Percentiles rank a stretch among this genome's conserved stretches.
Conservation (phyloP, 2,888 invertebrate species). For the Nephrotoma flavescens region DNA sequence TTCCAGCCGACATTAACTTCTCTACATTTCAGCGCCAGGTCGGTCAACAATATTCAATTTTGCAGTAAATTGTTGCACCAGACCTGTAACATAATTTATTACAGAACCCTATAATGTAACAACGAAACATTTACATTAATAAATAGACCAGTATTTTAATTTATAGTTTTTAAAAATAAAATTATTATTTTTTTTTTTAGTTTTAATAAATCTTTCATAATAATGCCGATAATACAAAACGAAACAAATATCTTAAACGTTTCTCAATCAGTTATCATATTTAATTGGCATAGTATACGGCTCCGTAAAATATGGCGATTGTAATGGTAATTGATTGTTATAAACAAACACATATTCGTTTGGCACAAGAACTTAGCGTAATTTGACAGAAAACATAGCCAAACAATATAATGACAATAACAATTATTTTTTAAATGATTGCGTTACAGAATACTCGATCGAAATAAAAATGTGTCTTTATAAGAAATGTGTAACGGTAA, state of each 20-base stretch:
- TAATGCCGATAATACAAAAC: background rate
- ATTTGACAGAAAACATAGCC: background rate
- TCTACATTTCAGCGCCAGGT: background rate
- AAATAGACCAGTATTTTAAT: background rate
- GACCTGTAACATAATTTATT: background rate
- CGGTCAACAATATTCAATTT: background rate
- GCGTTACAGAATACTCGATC: background rate
- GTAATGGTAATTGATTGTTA: background rate
- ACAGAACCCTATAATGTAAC: background rate
- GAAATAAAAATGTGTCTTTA: background rate
- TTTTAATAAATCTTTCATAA: background rate
- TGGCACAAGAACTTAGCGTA: background rate
- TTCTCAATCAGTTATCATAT: background rate
- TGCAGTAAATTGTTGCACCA: background rate
- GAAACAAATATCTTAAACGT: background rate
- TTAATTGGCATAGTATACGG: background rate
- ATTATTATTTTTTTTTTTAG: background rate
- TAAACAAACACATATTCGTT: background rate
- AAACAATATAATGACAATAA: background rate
- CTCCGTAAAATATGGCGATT: background rate
- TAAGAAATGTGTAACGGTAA: background rate
- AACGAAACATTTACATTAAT: background rate
- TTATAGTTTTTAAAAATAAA: background rate
- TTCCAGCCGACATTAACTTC: background rate
- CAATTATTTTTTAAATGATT: background rate